Evolutionary conservation across 2,113 vertebrate species (phyloP).

Genomic region (Neotoma lepida): DNA sequence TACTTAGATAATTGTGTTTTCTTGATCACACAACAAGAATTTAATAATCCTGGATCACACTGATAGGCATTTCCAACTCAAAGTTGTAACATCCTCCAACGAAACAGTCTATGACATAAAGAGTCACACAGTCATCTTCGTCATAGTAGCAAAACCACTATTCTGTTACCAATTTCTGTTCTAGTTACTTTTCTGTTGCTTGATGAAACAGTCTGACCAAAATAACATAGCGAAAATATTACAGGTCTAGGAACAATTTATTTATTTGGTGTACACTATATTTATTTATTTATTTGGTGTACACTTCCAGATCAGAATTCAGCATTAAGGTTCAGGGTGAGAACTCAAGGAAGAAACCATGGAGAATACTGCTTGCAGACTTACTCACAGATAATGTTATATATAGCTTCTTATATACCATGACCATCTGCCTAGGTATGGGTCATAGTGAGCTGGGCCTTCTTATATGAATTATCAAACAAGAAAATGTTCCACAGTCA

Average conservation of each 20-base stretch:
- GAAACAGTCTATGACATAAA: too few species aligned
- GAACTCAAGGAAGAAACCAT: not conserved
- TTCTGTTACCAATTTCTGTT: not conserved
- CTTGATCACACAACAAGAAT: not conserved
- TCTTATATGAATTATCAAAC: not conserved
- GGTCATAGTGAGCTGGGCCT: not conserved
- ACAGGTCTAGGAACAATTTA: not conserved
- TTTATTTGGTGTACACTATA: not conserved
- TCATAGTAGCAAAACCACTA: not conserved
- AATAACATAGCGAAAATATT: not conserved
- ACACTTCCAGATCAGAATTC: not conserved
- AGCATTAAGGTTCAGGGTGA: not conserved
- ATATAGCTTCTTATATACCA: not conserved
- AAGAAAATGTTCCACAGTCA: not conserved
- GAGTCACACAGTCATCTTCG: not conserved
- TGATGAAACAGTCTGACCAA: not conserved
- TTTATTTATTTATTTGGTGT: not conserved
- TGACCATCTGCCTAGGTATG: not conserved
- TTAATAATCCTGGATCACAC: not conserved
- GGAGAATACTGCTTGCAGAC: not conserved
- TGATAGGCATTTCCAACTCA: not conserved
- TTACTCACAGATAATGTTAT: not conserved
- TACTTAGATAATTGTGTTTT: not conserved
- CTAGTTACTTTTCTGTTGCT: not conserved
- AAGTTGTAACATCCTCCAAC: not conserved